Percentiles rank a stretch among this genome's conserved stretches.
phyloP scores from a whole-genome alignment of 2,113 vertebrate species.

The Coptodon bakossiorum region DNA sequence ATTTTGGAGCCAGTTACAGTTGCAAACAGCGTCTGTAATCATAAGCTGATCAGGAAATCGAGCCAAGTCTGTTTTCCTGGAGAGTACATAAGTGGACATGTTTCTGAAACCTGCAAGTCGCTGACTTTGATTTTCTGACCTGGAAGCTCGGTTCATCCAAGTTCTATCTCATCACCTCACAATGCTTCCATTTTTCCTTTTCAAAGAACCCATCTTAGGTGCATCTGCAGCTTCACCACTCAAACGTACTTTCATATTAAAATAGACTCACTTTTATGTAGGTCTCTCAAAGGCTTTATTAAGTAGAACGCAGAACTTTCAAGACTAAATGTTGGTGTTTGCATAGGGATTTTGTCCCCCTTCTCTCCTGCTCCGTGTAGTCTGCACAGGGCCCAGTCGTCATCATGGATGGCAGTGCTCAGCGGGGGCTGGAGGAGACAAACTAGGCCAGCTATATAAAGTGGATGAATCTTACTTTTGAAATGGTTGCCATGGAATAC shows the following conservation, averaged over 20 bases:
- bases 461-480: conserved; percentile 56
- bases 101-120: not conserved
- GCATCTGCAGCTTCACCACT: not conserved
- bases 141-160: not conserved
- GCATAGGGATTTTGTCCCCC: not conserved
- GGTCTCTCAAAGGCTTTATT: not conserved
- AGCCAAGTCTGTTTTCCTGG: not conserved
- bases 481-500: conserved; percentile 52
- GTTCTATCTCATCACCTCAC: not conserved
- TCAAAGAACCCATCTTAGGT: not conserved
- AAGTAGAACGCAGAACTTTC: conserved; percentile 32
- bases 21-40: not conserved
- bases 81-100: not conserved
- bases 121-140: not conserved
- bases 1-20: not conserved
- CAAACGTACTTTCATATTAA: not conserved
- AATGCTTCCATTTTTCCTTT: not conserved
- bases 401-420: conserved; percentile 31
- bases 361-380: not conserved
- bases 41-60: not conserved
- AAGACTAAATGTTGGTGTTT: conserved; percentile 18
- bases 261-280: not conserved
- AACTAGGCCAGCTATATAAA: conserved; percentile 67
- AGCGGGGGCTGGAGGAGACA: conserved; percentile 27
- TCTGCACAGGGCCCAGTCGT: conserved; percentile 6